A percentile compares a stretch with the other conserved stretches of the same genome.
Conservation (phyloP, 2,113 vertebrate species). For the Paraplagusia blochii region DNA sequence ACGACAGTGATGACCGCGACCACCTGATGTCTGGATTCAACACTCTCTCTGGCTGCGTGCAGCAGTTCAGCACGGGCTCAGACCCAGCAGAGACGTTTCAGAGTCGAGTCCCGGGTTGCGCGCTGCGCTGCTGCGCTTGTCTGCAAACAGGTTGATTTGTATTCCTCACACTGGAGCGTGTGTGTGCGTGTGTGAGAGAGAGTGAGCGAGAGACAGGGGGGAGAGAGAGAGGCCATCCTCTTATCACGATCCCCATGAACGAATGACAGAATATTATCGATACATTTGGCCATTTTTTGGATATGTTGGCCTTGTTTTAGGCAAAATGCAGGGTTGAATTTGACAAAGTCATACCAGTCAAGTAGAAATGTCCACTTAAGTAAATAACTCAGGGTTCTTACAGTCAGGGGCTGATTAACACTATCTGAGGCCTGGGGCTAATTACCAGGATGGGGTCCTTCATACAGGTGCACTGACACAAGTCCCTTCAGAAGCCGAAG, state of each 20-base stretch:
- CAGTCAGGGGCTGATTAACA: too few relatives aligned
- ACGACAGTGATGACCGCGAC: constrained; percentile 17
- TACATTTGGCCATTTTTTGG: background rate
- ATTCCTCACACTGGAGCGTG: constrained; percentile 49
- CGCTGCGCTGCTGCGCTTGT: constrained; percentile 54
- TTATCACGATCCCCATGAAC: constrained; percentile 30
- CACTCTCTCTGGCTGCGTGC: constrained; percentile 18
- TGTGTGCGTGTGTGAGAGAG: constrained; percentile 13
- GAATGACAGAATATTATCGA: background rate
- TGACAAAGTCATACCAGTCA: too few relatives aligned
- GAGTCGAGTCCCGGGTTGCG: constrained; percentile 53
- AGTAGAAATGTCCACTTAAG: too few relatives aligned
- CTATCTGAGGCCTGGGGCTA: too few relatives aligned
- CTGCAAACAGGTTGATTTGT: constrained; percentile 69
- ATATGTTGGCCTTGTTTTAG: too few relatives aligned
- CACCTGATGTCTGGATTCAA: background rate
- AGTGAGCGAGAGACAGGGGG: background rate
- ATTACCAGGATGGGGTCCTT: too few relatives aligned
- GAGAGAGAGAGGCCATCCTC: constrained; percentile 18
- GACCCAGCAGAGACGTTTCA: constrained; percentile 17
- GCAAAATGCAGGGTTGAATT: too few relatives aligned
- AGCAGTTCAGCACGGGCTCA: constrained; percentile 1
- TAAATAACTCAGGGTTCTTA: too few relatives aligned
- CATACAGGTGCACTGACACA: too few relatives aligned
- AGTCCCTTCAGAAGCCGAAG: too few relatives aligned